These are phyloP conservation scores for Zoanthus sansibaricus DNA, from an alignment of 92 coral and sea anemone species.

Conservation along the genomic window DNA sequence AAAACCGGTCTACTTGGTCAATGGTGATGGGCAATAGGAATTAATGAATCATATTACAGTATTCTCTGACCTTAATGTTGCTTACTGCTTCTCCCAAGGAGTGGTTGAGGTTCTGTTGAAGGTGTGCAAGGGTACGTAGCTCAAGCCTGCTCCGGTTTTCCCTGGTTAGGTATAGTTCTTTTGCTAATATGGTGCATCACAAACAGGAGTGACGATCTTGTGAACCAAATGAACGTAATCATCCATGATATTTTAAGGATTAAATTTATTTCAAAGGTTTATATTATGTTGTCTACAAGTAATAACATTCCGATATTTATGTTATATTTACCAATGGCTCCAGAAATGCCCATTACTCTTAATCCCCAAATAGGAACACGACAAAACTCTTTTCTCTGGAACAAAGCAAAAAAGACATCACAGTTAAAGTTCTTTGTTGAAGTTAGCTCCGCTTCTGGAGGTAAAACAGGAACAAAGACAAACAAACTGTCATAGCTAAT, in stretches of 20 bases:
- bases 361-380: background rate
- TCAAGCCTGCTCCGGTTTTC: slow-evolving; percentile 10
- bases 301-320: no score
- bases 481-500: no score
- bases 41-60: slow-evolving; percentile 13
- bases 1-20: background rate
- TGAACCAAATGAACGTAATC: background rate
- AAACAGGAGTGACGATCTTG: slow-evolving; percentile 23
- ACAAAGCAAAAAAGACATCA: background rate
- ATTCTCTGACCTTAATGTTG: slow-evolving; percentile 9
- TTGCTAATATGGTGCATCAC: slow-evolving; percentile 21
- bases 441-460: no score
- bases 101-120: background rate
- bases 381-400: background rate
- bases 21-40: slow-evolving; percentile 8
- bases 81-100: slow-evolving; percentile 6
- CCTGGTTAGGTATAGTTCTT: background rate
- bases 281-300: no score
- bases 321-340: background rate
- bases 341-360: background rate
- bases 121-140: slow-evolving; percentile 18
- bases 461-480: no score
- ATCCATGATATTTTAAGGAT: no score
- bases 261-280: no score
- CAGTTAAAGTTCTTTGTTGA: no score